These are phyloP conservation scores for Pongo abelii DNA, from an alignment of 2,113 vertebrate genomes.

Conservation along the genomic window DNA sequence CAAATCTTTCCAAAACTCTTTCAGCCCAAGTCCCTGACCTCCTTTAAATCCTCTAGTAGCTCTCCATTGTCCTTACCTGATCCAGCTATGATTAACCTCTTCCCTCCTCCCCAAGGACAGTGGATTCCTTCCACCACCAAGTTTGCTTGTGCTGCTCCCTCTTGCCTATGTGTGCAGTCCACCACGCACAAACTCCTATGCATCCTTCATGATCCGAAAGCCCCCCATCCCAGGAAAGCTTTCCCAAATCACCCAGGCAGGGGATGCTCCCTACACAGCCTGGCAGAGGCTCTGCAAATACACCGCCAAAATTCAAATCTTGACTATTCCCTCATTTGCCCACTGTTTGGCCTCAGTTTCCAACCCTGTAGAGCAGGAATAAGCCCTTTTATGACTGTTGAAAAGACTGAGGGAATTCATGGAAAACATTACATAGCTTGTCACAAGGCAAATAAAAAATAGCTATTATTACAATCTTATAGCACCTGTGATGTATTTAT, in stretches of 20 bases:
- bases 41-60: constrained; percentile 23
- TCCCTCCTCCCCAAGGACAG: background rate
- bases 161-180: background rate
- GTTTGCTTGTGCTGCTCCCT: background rate
- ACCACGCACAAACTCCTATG: background rate
- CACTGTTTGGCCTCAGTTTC: constrained; percentile 11
- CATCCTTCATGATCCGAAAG: constrained; percentile 18
- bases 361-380: background rate
- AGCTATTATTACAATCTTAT: background rate
- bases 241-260: background rate
- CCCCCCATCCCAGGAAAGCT: background rate
- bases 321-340: background rate
- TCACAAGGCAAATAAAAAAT: constrained; percentile 50
- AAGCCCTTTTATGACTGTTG: background rate
- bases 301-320: constrained; percentile 41
- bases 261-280: background rate
- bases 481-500: constrained; percentile 5
- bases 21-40: background rate
- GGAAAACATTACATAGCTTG: constrained; percentile 22
- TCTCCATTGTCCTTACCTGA: background rate
- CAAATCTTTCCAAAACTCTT: background rate
- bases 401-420: constrained; percentile 48
- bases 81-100: background rate
- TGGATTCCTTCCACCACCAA: constrained; percentile 4
- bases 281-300: constrained; percentile 18